A percentile compares a stretch with the other conserved stretches of the same genome.
Evolutionary conservation across 2,888 invertebrate species (phyloP).

Genomic region (Lasioglossum malachurum): DNA sequence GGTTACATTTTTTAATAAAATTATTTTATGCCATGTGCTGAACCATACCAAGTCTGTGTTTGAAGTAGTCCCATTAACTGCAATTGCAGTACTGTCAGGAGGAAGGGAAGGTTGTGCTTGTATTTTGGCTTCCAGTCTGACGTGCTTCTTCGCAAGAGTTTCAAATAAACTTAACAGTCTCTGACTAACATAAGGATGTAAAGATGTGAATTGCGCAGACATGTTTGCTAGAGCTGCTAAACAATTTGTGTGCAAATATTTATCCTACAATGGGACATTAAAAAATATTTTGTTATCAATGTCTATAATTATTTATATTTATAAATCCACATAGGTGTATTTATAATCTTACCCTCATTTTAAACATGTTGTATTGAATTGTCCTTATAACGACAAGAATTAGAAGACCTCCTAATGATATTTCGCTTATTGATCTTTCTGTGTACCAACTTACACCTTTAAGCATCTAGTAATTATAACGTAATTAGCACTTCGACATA

Average conservation of each 20-base stretch:
- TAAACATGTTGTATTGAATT: constrained; percentile 98
- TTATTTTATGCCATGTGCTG: neutral
- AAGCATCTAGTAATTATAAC: constrained; percentile 88
- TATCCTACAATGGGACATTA: constrained; percentile 87
- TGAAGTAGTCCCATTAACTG: constrained; percentile 71
- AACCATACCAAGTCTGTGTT: constrained; percentile 78
- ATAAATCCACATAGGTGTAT: neutral
- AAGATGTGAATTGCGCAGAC: constrained; percentile 96
- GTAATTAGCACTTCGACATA: constrained; percentile 88
- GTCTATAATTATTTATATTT: constrained; percentile 1
- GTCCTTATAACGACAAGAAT: constrained; percentile 98
- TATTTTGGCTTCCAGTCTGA: constrained; percentile 87
- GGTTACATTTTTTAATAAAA: neutral
- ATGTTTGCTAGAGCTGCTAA: constrained; percentile 99
- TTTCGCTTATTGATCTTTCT: constrained; percentile 95
- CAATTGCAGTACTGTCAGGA: constrained; percentile 67
- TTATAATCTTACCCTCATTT: constrained; percentile 89
- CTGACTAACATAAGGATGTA: constrained; percentile 98
- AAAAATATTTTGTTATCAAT: constrained; percentile 32
- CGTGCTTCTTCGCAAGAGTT: constrained; percentile 94
- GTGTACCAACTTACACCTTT: constrained; percentile 97
- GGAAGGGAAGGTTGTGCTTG: constrained; percentile 69
- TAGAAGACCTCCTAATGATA: constrained; percentile 96
- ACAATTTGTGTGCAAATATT: constrained; percentile 99
- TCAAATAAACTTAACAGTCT: constrained; percentile 96